phyloP scores from a whole-genome alignment of 2,888 invertebrate species.

The Ophion obscuratus region DNA sequence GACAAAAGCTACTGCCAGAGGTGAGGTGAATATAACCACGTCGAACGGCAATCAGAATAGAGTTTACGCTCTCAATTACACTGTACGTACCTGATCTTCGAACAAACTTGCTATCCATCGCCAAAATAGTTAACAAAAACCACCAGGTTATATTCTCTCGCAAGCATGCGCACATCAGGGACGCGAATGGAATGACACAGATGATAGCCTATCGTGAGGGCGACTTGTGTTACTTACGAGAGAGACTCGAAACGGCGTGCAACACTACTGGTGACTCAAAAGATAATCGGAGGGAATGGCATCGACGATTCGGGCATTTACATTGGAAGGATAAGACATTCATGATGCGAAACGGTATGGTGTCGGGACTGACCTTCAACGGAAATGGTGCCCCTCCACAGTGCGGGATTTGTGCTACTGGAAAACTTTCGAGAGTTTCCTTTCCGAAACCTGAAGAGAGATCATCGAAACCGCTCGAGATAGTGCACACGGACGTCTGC shows the following conservation, averaged over 20 bases:
- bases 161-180: no score
- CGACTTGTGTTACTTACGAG: no score
- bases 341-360: conserved; percentile 39
- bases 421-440: conserved; percentile 50
- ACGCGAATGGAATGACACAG: background rate
- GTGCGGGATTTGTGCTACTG: conserved; percentile 55
- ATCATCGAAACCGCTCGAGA: conserved; percentile 35
- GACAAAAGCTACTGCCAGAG: conserved; percentile 41
- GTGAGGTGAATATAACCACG: conserved; percentile 41
- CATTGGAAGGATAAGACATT: background rate
- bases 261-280: no score
- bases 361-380: conserved; percentile 34
- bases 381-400: background rate
- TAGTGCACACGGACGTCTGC: conserved; percentile 37
- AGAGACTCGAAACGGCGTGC: no score
- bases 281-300: no score
- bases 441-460: conserved; percentile 43
- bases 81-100: conserved; percentile 55
- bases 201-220: background rate
- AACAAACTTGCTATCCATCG: conserved; percentile 55
- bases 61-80: background rate
- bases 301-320: no score
- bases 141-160: conserved; percentile 9
- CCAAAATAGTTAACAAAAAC: conserved; percentile 35
- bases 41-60: conserved; percentile 1